Evolutionary conservation across 92 coral and sea anemone genomes (phyloP).

Genomic region (Hydrozoanthus gracilis): DNA sequence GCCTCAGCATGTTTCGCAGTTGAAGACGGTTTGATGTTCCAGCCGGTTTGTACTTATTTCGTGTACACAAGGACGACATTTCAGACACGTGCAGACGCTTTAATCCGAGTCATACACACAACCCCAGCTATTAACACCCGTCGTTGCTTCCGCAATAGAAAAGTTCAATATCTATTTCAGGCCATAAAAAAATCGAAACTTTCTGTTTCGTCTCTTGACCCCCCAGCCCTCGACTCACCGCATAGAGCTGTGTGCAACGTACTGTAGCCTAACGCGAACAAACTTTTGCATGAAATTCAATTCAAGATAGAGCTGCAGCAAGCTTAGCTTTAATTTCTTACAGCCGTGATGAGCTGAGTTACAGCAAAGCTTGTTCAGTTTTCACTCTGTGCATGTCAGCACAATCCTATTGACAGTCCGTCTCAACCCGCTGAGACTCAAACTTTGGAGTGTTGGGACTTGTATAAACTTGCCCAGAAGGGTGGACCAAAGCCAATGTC

Average conservation of each 20-base stretch:
- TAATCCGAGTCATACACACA: conserved; percentile 35
- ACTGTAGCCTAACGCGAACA: too few relatives aligned
- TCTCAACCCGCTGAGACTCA: background rate
- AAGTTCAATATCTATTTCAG: background rate
- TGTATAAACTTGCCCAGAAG: conserved; percentile 15
- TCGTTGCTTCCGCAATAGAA: conserved; percentile 16
- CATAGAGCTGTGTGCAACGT: too few relatives aligned
- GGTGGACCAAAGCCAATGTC: background rate
- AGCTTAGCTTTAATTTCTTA: too few relatives aligned
- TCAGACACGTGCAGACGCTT: conserved; percentile 25
- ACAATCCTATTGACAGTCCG: background rate
- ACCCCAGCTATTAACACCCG: conserved; percentile 16
- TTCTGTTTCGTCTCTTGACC: too few relatives aligned
- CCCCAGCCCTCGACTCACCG: too few relatives aligned
- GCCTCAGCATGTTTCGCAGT: background rate
- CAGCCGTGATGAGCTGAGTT: too few relatives aligned
- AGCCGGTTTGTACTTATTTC: conserved; percentile 22
- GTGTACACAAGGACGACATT: background rate
- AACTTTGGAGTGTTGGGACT: background rate
- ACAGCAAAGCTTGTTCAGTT: background rate
- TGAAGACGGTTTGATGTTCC: background rate
- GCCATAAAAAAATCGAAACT: background rate
- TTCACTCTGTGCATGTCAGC: background rate
- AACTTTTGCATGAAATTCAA: too few relatives aligned
- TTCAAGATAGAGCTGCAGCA: too few relatives aligned